phyloP scores from a whole-genome alignment of 2,888 invertebrate genomes.

The Drosophila helvetica region DNA sequence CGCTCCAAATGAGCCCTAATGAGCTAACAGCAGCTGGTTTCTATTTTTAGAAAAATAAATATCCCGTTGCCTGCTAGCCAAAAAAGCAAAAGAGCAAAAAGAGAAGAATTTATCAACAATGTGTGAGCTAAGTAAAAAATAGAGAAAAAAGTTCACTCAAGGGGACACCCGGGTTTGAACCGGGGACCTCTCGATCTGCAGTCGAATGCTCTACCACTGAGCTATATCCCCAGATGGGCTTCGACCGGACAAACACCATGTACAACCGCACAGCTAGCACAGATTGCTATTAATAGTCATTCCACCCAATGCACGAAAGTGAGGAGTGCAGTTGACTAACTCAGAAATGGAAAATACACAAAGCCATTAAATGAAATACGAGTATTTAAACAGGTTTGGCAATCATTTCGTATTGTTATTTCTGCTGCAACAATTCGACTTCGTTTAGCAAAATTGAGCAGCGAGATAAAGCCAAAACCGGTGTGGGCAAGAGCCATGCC shows the following conservation, averaged over 20 bases:
- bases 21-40: no score
- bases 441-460: conserved; percentile 46
- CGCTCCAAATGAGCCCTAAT: no score
- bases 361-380: conserved; percentile 42
- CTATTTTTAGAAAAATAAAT: no score
- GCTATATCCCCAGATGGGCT: conserved; percentile 51
- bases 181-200: conserved; percentile 78
- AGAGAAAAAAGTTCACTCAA: conserved; percentile 19
- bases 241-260: conserved; percentile 7
- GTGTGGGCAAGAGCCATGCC: conserved; percentile 52
- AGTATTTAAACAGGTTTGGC: conserved; percentile 61
- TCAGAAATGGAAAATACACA: conserved; percentile 39
- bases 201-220: conserved; percentile 74
- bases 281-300: conserved; percentile 20
- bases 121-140: not conserved
- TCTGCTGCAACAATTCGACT: conserved; percentile 59
- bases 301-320: conserved; percentile 1
- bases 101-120: not conserved
- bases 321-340: conserved; percentile 1
- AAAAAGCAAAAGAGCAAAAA: no score
- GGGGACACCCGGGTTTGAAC: conserved; percentile 79
- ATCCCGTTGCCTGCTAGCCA: no score
- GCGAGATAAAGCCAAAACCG: conserved; percentile 50
- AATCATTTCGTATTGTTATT: conserved; percentile 68
- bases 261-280: not conserved